phyloP scores from a whole-genome alignment of 2,888 invertebrate genomes.

The Byasa hedistus region DNA sequence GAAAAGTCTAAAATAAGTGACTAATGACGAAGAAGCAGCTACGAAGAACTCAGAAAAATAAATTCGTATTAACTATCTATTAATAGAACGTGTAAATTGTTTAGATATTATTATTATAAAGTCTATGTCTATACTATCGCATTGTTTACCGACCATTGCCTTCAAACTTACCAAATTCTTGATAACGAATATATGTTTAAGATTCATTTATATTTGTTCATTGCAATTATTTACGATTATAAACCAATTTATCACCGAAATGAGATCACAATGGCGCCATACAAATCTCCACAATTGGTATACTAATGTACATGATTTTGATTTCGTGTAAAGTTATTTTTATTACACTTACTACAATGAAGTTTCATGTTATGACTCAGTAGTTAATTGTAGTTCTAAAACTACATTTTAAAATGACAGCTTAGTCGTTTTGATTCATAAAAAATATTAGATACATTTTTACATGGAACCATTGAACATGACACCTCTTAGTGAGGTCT shows the following conservation, averaged over 20 bases:
- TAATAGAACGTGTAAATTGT: background rate
- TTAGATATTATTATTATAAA: background rate
- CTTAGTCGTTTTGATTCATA: too few relatives aligned
- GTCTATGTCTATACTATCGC: background rate
- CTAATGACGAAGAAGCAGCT: too few relatives aligned
- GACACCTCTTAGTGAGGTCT: too few relatives aligned
- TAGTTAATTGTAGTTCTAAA: too few relatives aligned
- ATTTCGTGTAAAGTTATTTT: too few relatives aligned
- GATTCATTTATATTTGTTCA: background rate
- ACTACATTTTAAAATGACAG: too few relatives aligned
- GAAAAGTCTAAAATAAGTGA: too few relatives aligned
- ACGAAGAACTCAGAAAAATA: too few relatives aligned
- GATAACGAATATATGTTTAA: background rate
- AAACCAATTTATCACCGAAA: conserved; percentile 1
- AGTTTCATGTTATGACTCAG: too few relatives aligned
- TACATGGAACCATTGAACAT: too few relatives aligned
- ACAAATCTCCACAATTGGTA: background rate
- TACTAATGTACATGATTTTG: background rate
- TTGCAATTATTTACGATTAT: conserved; percentile 1
- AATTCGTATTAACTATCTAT: background rate
- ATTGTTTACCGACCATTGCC: conserved; percentile 1
- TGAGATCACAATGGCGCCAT: background rate
- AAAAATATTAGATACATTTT: too few relatives aligned
- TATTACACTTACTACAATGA: too few relatives aligned
- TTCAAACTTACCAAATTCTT: background rate